Evolutionary conservation across 2,888 invertebrate genomes (phyloP).

Genomic region (Drosophila nr. fundita): DNA sequence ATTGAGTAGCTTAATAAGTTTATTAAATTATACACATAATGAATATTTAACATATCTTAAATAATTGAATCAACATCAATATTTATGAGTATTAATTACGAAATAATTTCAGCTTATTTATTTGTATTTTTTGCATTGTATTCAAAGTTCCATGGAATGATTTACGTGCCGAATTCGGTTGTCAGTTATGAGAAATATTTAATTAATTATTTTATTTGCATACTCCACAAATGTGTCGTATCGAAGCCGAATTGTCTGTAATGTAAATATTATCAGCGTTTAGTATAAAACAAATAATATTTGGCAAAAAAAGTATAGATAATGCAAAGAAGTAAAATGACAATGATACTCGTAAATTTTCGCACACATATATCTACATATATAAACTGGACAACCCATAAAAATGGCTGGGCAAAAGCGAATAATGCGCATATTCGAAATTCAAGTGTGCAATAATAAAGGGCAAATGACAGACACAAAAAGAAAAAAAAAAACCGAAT

Average conservation of each 20-base stretch:
- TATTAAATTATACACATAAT: neutral
- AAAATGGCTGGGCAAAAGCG: slow-evolving; percentile 41
- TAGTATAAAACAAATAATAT: slow-evolving; percentile 17
- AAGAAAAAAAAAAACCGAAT: slow-evolving; percentile 31
- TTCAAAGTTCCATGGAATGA: neutral
- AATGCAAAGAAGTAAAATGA: slow-evolving; percentile 24
- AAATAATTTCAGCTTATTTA: neutral
- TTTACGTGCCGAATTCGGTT: neutral
- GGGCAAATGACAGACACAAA: slow-evolving; percentile 25
- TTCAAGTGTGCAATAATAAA: slow-evolving; percentile 64
- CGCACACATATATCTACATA: slow-evolving; percentile 55
- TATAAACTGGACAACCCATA: slow-evolving; percentile 50
- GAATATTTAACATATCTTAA: neutral
- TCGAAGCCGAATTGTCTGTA: neutral
- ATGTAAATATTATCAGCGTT: slow-evolving; percentile 19
- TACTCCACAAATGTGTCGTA: slow-evolving; percentile 31
- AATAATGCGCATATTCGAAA: slow-evolving; percentile 32
- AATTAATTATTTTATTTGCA: slow-evolving; percentile 23
- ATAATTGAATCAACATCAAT: neutral
- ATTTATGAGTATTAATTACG: neutral
- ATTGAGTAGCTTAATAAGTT: neutral
- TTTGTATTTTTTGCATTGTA: neutral
- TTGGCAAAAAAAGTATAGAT: neutral
- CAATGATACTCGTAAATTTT: slow-evolving; percentile 58
- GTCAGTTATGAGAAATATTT: neutral